Conservation (phyloP, 2,113 vertebrate genomes). For the Paraplagusia blochii region DNA sequence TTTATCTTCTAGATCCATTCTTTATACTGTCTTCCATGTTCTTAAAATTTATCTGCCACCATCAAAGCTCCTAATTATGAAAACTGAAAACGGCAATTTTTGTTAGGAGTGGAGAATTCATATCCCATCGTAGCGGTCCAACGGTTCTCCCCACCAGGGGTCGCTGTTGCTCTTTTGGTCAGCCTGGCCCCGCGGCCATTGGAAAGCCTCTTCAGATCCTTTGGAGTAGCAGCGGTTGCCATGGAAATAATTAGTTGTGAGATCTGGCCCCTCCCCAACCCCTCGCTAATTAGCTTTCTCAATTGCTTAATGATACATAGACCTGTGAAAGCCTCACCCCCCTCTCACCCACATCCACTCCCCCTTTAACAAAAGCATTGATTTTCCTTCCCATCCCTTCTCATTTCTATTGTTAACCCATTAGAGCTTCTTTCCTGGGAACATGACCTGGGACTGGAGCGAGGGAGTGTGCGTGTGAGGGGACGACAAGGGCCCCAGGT, state of each 20-base stretch:
- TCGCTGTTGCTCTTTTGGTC: slow-evolving; percentile 56
- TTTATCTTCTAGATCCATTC: too few relatives aligned
- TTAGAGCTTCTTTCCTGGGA: slow-evolving; percentile 72
- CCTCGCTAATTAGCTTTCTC: slow-evolving; percentile 80
- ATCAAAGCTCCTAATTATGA: too few relatives aligned
- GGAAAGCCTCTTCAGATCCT: slow-evolving; percentile 61
- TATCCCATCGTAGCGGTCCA: too few relatives aligned
- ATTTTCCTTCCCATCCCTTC: slow-evolving; percentile 70
- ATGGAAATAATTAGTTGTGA: slow-evolving; percentile 80
- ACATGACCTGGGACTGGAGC: slow-evolving; percentile 69
- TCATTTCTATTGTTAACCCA: slow-evolving; percentile 78
- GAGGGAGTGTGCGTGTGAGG: slow-evolving; percentile 68
- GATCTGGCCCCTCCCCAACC: slow-evolving; percentile 69
- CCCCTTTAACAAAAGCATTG: slow-evolving; percentile 77
- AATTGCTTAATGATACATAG: slow-evolving; percentile 84
- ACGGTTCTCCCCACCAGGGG: slow-evolving; percentile 65
- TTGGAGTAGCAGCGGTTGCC: slow-evolving; percentile 72
- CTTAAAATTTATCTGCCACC: too few relatives aligned
- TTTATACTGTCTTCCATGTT: too few relatives aligned
- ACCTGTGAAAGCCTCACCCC: slow-evolving; percentile 75
- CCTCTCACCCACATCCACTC: slow-evolving; percentile 56
- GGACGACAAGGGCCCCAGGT: slow-evolving; percentile 51
- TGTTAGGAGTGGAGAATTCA: background rate
- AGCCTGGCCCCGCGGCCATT: slow-evolving; percentile 14
- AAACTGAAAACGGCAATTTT: too few relatives aligned